A percentile compares a stretch with the other conserved stretches of the same genome.
Conservation (phyloP, 2,797 vertebrate genomes). For the Etheostoma nigrum region DNA sequence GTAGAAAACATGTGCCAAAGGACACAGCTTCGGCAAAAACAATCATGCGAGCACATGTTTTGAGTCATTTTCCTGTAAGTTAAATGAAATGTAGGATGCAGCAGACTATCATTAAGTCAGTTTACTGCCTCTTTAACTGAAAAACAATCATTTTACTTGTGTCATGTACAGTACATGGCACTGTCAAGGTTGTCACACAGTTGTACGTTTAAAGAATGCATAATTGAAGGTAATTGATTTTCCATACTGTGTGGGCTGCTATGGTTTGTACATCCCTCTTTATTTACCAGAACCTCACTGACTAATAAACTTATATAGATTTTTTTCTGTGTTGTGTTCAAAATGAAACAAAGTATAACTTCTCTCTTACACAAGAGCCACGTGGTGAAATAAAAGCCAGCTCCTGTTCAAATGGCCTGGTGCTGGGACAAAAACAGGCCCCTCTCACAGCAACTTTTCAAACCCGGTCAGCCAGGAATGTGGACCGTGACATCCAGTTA, state of each 20-base stretch:
- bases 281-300: constrained; percentile 7
- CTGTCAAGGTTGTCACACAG: background rate
- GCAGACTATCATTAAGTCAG: background rate
- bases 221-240: constrained; percentile 1
- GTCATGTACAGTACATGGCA: background rate
- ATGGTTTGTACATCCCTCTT: background rate
- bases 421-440: constrained; percentile 61
- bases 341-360: constrained; percentile 10
- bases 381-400: constrained; percentile 58
- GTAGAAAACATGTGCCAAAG: background rate
- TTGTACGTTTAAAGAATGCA: background rate
- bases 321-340: background rate
- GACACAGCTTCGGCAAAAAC: constrained; percentile 14
- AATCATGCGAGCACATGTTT: background rate
- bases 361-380: constrained; percentile 20
- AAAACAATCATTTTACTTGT: background rate
- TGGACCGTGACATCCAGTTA: constrained; percentile 73
- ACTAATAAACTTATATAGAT: background rate
- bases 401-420: constrained; percentile 45
- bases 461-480: constrained; percentile 64
- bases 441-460: constrained; percentile 59
- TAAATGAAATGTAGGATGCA: background rate
- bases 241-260: background rate
- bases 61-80: background rate
- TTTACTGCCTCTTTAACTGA: background rate